phyloP scores from a whole-genome alignment of 2,888 invertebrate genomes.

The Siphlonurus alternatus region DNA sequence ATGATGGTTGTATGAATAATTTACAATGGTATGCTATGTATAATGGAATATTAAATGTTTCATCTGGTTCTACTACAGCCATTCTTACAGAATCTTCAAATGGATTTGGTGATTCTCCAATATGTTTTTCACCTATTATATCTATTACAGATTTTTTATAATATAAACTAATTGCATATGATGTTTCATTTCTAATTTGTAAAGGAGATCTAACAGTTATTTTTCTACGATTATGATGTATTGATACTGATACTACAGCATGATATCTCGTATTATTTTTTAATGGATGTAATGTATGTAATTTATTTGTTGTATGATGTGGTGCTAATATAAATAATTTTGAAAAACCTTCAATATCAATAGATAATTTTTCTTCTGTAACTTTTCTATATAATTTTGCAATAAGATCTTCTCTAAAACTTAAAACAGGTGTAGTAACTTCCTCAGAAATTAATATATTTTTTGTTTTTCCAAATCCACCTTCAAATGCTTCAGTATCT shows the following conservation, averaged over 20 bases:
- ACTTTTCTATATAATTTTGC: slow-evolving; percentile 40
- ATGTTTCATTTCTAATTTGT: slow-evolving; percentile 59
- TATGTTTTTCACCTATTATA: slow-evolving; percentile 40
- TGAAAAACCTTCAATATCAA: slow-evolving; percentile 43
- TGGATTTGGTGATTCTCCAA: slow-evolving; percentile 53
- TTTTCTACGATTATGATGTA: slow-evolving; percentile 37
- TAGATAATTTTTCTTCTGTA: slow-evolving; percentile 45
- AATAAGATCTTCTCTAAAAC: slow-evolving; percentile 33
- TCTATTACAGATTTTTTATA: slow-evolving; percentile 56
- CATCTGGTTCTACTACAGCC: slow-evolving; percentile 53
- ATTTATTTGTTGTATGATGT: slow-evolving; percentile 41
- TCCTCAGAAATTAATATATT: slow-evolving; percentile 14
- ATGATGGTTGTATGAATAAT: slow-evolving; percentile 53
- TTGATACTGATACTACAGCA: slow-evolving; percentile 46
- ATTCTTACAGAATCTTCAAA: slow-evolving; percentile 58
- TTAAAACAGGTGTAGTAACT: slow-evolving; percentile 22
- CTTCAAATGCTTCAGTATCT: slow-evolving; percentile 28
- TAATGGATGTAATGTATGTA: slow-evolving; percentile 44
- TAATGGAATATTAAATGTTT: slow-evolving; percentile 57
- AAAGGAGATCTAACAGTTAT: slow-evolving; percentile 57
- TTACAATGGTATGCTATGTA: slow-evolving; percentile 67
- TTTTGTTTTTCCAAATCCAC: slow-evolving; percentile 27
- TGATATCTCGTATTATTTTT: slow-evolving; percentile 45
- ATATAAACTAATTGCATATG: slow-evolving; percentile 53
- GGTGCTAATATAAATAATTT: slow-evolving; percentile 46